These are phyloP conservation scores for Psophia crepitans DNA, from an alignment of 2,113 vertebrate genomes.

Conservation along the genomic window DNA sequence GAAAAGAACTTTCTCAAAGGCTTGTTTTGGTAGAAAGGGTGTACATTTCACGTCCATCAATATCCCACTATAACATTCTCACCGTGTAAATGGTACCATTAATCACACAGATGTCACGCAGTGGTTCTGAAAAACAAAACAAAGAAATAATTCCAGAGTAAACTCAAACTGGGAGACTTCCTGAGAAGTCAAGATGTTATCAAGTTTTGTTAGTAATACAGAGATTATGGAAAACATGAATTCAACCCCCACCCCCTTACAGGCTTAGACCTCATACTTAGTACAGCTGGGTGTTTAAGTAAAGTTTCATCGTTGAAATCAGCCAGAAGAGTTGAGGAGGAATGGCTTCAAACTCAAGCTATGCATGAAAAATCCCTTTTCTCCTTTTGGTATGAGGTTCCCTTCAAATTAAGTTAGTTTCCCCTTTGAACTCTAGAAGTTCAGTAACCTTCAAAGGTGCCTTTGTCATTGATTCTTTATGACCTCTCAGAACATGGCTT, in stretches of 20 bases:
- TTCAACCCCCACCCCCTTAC: not conserved
- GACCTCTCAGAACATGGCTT: not conserved
- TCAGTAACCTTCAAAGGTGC: not conserved
- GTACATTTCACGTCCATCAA: not conserved
- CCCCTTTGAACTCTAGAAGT: not conserved
- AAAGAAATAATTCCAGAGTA: not conserved
- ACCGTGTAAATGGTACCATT: constrained; percentile 72
- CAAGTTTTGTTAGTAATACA: not conserved
- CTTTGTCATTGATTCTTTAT: not conserved
- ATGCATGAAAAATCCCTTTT: not conserved
- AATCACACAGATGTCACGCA: constrained; percentile 68
- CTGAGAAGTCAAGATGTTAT: not conserved
- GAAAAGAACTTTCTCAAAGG: not conserved
- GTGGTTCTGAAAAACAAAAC: constrained; percentile 65
- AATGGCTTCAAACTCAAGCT: not conserved
- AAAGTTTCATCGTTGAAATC: not conserved
- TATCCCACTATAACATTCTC: not conserved
- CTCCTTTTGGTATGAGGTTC: not conserved
- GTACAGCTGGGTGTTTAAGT: not conserved
- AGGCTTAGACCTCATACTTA: not conserved
- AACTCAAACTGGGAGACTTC: not conserved
- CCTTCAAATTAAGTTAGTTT: not conserved
- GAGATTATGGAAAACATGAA: not conserved
- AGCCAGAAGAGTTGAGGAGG: not conserved
- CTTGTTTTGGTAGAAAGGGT: not conserved